phyloP scores from a whole-genome alignment of 2,797 vertebrate genomes.

The Orestias chungarensis region DNA sequence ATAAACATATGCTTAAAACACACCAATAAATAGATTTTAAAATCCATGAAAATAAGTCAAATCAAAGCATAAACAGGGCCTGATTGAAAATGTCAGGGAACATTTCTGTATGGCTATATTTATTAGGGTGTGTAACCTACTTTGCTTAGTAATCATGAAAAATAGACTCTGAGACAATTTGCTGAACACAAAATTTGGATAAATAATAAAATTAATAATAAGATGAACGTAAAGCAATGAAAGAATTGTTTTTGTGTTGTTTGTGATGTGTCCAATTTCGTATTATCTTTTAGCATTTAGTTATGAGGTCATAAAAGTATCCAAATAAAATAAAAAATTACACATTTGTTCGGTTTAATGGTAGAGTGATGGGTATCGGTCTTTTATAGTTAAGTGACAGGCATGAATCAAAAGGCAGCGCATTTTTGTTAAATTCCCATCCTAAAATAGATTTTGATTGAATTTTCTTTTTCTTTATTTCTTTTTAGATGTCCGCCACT shows the following conservation, averaged over 20 bases:
- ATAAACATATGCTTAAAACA: too few relatives aligned
- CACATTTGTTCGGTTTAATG: not conserved
- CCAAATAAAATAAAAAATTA: not conserved
- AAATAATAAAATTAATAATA: not conserved
- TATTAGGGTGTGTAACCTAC: too few relatives aligned
- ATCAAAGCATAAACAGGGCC: too few relatives aligned
- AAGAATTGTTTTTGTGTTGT: not conserved
- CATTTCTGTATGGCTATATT: too few relatives aligned
- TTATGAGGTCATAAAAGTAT: not conserved
- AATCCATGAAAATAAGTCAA: too few relatives aligned
- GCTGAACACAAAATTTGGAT: too few relatives aligned
- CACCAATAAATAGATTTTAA: too few relatives aligned
- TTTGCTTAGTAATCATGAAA: too few relatives aligned
- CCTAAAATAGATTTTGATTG: conserved; percentile 14
- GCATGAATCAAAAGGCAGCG: not conserved
- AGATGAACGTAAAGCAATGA: not conserved
- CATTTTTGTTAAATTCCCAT: conserved; percentile 21
- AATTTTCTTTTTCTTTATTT: conserved; percentile 11
- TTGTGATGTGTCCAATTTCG: not conserved
- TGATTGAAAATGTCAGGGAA: too few relatives aligned
- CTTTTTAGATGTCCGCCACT: conserved; percentile 14
- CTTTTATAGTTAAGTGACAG: not conserved
- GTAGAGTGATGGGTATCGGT: not conserved
- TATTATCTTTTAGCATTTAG: not conserved
- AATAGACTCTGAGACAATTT: too few relatives aligned